A percentile compares a stretch with the other conserved stretches of the same genome.
These are phyloP conservation scores for Netelia virgata DNA, from an alignment of 2,888 invertebrate genomes.

Conservation along the genomic window DNA sequence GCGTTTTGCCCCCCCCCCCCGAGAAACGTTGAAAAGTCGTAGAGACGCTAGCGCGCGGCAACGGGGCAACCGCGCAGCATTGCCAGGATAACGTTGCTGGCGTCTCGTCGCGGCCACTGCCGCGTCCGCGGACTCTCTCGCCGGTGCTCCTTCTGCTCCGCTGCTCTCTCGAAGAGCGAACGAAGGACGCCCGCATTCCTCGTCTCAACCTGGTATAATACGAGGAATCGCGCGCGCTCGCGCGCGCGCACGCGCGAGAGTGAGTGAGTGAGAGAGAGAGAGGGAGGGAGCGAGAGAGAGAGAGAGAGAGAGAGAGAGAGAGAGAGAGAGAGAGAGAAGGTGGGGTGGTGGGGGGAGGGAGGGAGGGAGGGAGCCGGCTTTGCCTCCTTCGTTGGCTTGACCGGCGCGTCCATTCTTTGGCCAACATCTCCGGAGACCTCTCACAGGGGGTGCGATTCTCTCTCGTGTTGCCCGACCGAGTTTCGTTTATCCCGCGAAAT, in stretches of 20 bases:
- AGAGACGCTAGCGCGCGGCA: not conserved
- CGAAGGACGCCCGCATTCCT: conserved; percentile 85
- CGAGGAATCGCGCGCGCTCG: conserved; percentile 83
- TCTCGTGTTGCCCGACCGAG: conserved; percentile 44
- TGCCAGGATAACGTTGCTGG: conserved; percentile 77
- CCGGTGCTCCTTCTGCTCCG: conserved; percentile 74
- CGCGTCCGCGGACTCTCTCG: conserved; percentile 45
- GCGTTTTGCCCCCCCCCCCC: no score
- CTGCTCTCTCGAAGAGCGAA: conserved; percentile 78
- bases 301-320: conserved; percentile 69
- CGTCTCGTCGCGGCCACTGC: conserved; percentile 58
- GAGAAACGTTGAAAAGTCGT: not conserved
- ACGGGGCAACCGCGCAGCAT: no score
- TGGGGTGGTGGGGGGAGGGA: no score
- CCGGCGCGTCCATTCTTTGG: conserved; percentile 18
- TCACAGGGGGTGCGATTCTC: conserved; percentile 47
- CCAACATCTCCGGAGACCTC: conserved; percentile 39
- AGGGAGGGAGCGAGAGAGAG: conserved; percentile 53
- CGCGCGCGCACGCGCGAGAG: conserved; percentile 25
- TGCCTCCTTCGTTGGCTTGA: conserved; percentile 15
- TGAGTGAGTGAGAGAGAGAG: conserved; percentile 61
- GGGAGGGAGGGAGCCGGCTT: conserved; percentile 56
- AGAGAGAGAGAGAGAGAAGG: no score
- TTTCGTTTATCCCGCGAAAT: conserved; percentile 16
- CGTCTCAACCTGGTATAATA: conserved; percentile 84